A percentile compares a stretch with the other conserved stretches of the same genome.
These are phyloP conservation scores for Zaprionus nigranus DNA, from an alignment of 1,140 invertebrate genomes.

Conservation along the genomic window DNA sequence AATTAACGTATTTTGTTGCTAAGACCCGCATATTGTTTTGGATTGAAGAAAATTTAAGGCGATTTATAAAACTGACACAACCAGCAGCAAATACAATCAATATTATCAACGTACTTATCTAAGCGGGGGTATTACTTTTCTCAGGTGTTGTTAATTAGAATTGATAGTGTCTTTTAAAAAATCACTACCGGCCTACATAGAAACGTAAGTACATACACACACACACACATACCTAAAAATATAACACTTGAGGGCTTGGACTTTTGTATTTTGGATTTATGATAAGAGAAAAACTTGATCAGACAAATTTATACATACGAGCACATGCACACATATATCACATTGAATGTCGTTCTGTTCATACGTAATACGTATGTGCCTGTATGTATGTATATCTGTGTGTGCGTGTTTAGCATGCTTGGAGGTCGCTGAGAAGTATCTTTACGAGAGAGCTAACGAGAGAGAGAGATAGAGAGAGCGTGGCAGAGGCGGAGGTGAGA, in stretches of 20 bases:
- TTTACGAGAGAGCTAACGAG: conserved; percentile 9
- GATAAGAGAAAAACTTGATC: conserved; percentile 71
- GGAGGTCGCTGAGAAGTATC: conserved; percentile 33
- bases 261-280: conserved; percentile 75
- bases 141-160: conserved; percentile 76
- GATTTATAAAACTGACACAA: conserved; percentile 71
- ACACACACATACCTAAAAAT: conserved; percentile 19
- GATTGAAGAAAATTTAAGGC: conserved; percentile 25
- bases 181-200: conserved; percentile 16
- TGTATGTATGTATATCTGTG: neutral
- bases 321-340: conserved; percentile 21
- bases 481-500: neutral
- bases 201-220: conserved; percentile 7
- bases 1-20: conserved; percentile 48
- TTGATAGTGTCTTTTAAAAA: conserved; percentile 64
- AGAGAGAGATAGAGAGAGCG: conserved; percentile 1
- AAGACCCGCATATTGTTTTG: conserved; percentile 30
- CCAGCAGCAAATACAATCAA: conserved; percentile 60
- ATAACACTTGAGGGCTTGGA: conserved; percentile 59
- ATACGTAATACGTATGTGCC: too few species aligned
- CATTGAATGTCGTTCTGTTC: conserved; percentile 12
- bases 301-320: conserved; percentile 49
- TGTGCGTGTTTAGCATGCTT: conserved; percentile 44
- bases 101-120: conserved; percentile 70
- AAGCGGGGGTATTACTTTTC: conserved; percentile 60